phyloP scores from a whole-genome alignment of 2,888 invertebrate genomes.

The Hirtodrosophila duncani region DNA sequence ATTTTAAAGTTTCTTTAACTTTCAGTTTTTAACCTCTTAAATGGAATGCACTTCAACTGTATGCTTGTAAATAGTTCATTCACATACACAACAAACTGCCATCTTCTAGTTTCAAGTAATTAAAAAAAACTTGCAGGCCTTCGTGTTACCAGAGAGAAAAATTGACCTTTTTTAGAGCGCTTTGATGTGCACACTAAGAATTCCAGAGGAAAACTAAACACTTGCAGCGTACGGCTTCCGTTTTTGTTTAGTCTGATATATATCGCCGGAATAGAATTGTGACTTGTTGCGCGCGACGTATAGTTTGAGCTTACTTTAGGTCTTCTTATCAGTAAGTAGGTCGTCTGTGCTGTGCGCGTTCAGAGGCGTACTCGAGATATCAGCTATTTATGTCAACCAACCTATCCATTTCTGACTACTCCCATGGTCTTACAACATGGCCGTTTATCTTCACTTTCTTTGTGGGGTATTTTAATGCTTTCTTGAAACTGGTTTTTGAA shows the following conservation, averaged over 20 bases:
- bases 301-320: too few species aligned
- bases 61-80: too few species aligned
- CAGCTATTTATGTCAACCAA: too few species aligned
- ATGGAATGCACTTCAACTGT: not conserved
- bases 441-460: too few species aligned
- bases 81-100: constrained; percentile 32
- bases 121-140: constrained; percentile 22
- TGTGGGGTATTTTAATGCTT: not conserved
- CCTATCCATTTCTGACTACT: too few species aligned
- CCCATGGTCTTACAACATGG: too few species aligned
- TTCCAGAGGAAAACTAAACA: constrained; percentile 46
- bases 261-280: constrained; percentile 10
- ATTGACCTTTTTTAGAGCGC: constrained; percentile 3
- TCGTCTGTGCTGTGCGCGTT: too few species aligned
- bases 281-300: too few species aligned
- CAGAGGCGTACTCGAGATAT: too few species aligned
- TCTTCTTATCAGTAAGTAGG: too few species aligned
- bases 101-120: constrained; percentile 3
- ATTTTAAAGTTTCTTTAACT: too few species aligned
- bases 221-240: constrained; percentile 44
- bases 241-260: constrained; percentile 52
- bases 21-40: too few species aligned
- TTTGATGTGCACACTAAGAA: constrained; percentile 43
- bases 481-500: constrained; percentile 12
- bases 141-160: constrained; percentile 33